Base-by-base conservation (phyloP, 35 echinoderm and acorn worm species). In the Eucidaris tribuloides region DNA sequence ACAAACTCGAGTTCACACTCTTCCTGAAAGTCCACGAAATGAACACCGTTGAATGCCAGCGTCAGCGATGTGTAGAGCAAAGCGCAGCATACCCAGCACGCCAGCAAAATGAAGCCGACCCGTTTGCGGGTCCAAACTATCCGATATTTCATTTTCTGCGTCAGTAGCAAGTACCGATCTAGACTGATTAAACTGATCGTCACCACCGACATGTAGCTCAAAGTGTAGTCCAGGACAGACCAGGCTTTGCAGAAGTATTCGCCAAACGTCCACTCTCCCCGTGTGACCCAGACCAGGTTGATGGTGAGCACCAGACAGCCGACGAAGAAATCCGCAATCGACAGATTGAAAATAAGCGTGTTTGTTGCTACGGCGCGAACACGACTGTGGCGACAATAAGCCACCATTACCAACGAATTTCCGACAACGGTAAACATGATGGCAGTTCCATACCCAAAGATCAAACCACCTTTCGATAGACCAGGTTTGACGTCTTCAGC, bases 181-280 rank as follows among this genome's bases (percentile, higher is more conserved):
- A 89, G 46, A 66, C 86, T 89, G 34, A 89, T 89, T 36, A 89
- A 38, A 14, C 70, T 66, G 41, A 89, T 80, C 15, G 79, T 79
- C 9, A 89, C 36, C 4, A 49, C 17, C 0, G 86, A 89, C 64
- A 83, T 58, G 24, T 35, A 68, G 23, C 19, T 71, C 15, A 31
- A 27, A 22, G 63, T 13, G 59, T 82, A 82, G 62, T 89, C 86
- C 1, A 89, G 19, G 28, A 46, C 60, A 23, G 64, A 42, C 59
- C 64, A 89, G 3, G 82, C 19, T 31, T 82, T 89, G 50, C 86
- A 89, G 31, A 89, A 5, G 20, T 28, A 19, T 44, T 89, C 78
- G 30, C 86, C 86, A 42, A 82, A 89, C 15, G 79, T 61, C 86
- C 86, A 89, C 42, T 46, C 55, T 28, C 43, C 79, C 24, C 45